Percentiles rank a stretch among this genome's conserved stretches.
Conservation (phyloP, 1,140 invertebrate genomes). For the Calliphora vicina region DNA sequence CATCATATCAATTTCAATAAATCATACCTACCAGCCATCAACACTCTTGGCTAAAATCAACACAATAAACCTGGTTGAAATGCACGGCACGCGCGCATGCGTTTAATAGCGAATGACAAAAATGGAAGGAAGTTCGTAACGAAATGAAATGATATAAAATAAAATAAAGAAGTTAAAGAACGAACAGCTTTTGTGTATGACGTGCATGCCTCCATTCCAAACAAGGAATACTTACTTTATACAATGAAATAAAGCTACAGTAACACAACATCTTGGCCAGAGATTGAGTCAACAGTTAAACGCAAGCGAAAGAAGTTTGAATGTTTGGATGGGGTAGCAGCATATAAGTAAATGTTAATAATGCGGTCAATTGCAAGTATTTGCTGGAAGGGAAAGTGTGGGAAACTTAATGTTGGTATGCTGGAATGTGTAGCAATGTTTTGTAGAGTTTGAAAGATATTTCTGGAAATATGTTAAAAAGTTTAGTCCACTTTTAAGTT, state of each 20-base stretch:
- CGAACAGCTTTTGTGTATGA: neutral
- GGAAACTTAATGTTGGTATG: neutral
- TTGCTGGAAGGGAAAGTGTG: neutral
- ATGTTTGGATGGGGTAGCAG: too few species aligned
- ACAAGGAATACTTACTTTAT: neutral
- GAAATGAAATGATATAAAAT: neutral
- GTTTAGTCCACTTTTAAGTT: too few species aligned
- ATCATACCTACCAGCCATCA: constrained; percentile 13
- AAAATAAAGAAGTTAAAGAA: neutral
- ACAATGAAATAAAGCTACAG: neutral
- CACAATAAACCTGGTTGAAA: neutral
- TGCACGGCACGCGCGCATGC: constrained; percentile 26
- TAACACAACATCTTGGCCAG: too few species aligned
- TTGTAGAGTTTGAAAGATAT: too few species aligned
- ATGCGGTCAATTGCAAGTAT: constrained; percentile 5
- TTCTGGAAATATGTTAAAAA: too few species aligned
- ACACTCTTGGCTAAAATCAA: neutral
- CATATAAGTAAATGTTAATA: neutral
- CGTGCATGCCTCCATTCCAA: neutral
- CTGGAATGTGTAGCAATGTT: too few species aligned
- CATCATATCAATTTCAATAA: constrained; percentile 30
- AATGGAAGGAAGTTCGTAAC: constrained; percentile 23
- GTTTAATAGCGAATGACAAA: constrained; percentile 25
- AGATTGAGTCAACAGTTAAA: too few species aligned
- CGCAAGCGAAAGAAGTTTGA: too few species aligned